Conservation (phyloP, 1,140 invertebrate species). For the Amyelois transitella region DNA sequence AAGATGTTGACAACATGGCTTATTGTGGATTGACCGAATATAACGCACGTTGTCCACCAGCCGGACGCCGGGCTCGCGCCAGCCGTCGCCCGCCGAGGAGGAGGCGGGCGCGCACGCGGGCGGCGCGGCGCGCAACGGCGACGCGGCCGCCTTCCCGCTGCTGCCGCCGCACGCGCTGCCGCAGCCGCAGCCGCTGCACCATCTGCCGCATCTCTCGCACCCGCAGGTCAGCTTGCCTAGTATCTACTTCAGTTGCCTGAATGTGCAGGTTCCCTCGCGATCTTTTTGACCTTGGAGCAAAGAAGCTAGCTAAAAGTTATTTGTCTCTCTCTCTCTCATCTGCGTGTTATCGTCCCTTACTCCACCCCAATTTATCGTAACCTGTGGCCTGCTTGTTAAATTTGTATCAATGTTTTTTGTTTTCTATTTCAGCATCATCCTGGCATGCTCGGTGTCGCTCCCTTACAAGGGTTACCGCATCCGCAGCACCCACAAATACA, state of each 20-base stretch:
- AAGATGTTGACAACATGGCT: not conserved
- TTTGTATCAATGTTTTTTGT: constrained; percentile 8
- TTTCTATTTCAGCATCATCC: constrained; percentile 66
- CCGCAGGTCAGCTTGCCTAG: constrained; percentile 29
- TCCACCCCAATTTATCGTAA: not conserved
- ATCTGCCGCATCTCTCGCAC: constrained; percentile 53
- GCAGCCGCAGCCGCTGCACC: constrained; percentile 50
- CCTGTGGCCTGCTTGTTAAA: too few species aligned
- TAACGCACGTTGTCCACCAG: constrained; percentile 65
- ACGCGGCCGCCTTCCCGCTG: constrained; percentile 75
- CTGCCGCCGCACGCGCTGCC: constrained; percentile 73
- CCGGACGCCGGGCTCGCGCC: constrained; percentile 90
- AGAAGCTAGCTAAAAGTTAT: too few species aligned
- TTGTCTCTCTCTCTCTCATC: too few species aligned
- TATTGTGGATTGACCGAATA: not conserved
- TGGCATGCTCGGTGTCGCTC: constrained; percentile 67
- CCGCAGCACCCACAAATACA: constrained; percentile 80
- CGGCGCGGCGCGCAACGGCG: constrained; percentile 75
- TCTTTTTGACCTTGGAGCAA: too few species aligned
- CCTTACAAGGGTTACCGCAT: constrained; percentile 75
- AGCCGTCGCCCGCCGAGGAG: constrained; percentile 92
- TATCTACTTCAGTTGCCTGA: not conserved
- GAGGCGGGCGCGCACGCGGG: constrained; percentile 76
- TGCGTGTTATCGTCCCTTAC: too few species aligned
- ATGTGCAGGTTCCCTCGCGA: not conserved